Evolutionary conservation across 2,797 vertebrate genomes (phyloP).

Genomic region (Propithecus deckenii): DNA sequence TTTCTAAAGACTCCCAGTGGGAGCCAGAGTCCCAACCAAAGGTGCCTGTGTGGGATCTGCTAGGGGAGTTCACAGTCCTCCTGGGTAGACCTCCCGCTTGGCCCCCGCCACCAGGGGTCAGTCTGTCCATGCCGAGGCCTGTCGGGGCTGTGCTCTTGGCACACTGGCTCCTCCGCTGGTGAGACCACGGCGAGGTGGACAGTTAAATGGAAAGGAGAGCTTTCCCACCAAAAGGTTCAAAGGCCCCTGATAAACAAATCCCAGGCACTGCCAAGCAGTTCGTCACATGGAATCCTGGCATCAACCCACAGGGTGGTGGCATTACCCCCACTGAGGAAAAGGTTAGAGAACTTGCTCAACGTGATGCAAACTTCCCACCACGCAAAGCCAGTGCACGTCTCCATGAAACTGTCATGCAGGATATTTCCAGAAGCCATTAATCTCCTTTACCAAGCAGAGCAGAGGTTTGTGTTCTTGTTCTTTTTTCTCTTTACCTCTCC

Average conservation of each 20-base stretch:
- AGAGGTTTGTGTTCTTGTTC: neutral
- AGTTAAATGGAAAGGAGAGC: neutral
- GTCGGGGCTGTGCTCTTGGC: neutral
- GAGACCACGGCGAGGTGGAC: neutral
- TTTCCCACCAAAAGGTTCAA: neutral
- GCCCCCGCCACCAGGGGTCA: neutral
- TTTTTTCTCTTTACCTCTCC: neutral
- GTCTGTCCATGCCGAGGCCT: neutral
- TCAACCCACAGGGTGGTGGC: neutral
- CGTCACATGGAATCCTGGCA: neutral
- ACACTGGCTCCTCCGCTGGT: neutral
- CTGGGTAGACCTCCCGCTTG: accelerated
- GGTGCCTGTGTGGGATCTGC: too few relatives aligned
- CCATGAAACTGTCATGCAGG: neutral
- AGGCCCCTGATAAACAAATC: neutral
- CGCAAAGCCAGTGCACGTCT: neutral
- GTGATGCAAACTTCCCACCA: neutral
- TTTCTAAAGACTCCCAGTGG: neutral
- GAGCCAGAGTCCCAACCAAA: neutral
- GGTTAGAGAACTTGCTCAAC: neutral
- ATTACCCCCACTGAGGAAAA: too few relatives aligned
- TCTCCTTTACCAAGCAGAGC: neutral
- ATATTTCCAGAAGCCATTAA: neutral
- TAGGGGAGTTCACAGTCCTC: neutral
- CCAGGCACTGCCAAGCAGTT: neutral